Evolutionary conservation across 2,888 invertebrate species (phyloP), one percentile per base, ranked within the genome.

Genomic region (Meteorus cinctellus): DNA sequence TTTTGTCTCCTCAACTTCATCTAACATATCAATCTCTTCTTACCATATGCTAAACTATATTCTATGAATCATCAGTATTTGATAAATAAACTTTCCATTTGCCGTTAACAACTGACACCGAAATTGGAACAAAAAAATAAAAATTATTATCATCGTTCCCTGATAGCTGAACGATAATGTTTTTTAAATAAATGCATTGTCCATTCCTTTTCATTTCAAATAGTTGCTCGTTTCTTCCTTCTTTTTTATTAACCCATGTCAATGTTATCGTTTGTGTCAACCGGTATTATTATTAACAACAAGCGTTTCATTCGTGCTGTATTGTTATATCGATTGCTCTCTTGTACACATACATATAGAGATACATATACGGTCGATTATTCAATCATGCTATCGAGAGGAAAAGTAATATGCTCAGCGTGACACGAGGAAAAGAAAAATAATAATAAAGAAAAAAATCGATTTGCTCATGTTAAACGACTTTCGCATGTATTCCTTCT

Each of bases 301-400:
- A 55, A 55, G 55, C 55, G 55, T 55, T 55, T 19, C 55, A 55
- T 55, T 55, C 19, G 55, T 55, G 19, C 55, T 55, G 19, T 55
- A 55, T 55, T 55, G 55, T 55, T 55, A 55, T 55, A 55, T 55
- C 55, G 19, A 55, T 55, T 55, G 55, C 19, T 55, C n/a, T 55
- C 24, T 8, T 55, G n/a, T 8, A 55, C 55, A 48, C n/a, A 29
- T 27, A n/a, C n/a, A n/a, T 29, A 31, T 48, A 63, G 45, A 41
- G 48, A 74, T 67, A 59, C 67, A 36, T 60, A 59, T 31, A 34
- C 27, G 67, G 59, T n/a, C 24, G 68, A 68, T 74, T 74, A 74
- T 74, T 68, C 51, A 62, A 74, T 74, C 70, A 69, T 45, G 36
- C 45, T n/a, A 51, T 65, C 60, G 51, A 62, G 62, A 68, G 34